Evolutionary conservation across 2,888 invertebrate species (phyloP).

Genomic region (Dryococelus australis): DNA sequence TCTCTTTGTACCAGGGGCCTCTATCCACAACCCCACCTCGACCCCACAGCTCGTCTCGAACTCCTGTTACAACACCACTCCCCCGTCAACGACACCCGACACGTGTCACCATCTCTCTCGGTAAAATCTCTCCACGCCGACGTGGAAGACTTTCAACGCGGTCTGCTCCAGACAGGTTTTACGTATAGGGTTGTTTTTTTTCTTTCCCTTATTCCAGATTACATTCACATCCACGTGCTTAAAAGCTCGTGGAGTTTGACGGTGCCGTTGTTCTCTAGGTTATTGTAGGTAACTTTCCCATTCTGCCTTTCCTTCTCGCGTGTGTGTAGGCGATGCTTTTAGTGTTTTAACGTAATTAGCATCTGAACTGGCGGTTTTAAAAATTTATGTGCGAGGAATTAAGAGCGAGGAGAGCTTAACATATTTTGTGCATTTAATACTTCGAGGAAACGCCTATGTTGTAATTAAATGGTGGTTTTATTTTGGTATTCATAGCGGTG

Average conservation of each 20-base stretch:
- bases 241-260: background rate
- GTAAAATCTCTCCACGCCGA: background rate
- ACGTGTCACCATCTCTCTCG: background rate
- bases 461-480: too few relatives aligned
- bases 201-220: background rate
- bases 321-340: background rate
- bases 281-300: background rate
- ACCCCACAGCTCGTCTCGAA: background rate
- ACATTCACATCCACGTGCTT: background rate
- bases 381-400: too few relatives aligned
- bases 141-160: background rate
- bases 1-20: background rate
- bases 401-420: too few relatives aligned
- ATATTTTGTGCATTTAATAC: too few relatives aligned
- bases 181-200: background rate
- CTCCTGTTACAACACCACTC: background rate
- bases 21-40: background rate
- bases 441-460: too few relatives aligned
- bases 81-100: slow-evolving; percentile 6
- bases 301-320: background rate
- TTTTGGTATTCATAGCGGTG: too few relatives aligned
- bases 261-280: background rate
- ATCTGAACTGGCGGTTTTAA: background rate
- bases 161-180: background rate
- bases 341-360: background rate